Percentiles rank a stretch among this genome's conserved stretches.
phyloP scores from a whole-genome alignment of 2,113 vertebrate genomes.

The Boulengeromyrus knoepffleri region DNA sequence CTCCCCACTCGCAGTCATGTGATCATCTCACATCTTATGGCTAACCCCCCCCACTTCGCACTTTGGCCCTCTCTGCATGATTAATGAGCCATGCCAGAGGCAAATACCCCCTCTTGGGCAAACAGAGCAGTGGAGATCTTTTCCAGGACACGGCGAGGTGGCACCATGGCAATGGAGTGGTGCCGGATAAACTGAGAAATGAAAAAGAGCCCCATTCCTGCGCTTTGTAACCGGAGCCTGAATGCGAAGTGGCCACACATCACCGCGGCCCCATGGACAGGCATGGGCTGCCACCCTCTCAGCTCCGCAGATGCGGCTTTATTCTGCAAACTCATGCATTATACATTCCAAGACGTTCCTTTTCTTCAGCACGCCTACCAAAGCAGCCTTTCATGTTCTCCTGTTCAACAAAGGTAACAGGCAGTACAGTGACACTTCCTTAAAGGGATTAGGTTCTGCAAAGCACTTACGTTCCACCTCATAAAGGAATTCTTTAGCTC shows the following conservation, averaged over 20 bases:
- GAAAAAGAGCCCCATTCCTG: background rate
- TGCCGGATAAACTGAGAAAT: background rate
- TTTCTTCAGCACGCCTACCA: background rate
- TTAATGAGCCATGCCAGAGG: background rate
- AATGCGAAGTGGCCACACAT: background rate
- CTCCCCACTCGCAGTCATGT: background rate
- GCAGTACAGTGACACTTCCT: background rate
- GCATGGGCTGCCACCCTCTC: background rate
- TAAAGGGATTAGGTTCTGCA: constrained; percentile 6
- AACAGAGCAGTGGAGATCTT: background rate
- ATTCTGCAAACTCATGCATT: constrained; percentile 12
- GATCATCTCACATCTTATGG: background rate
- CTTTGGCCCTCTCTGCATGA: background rate
- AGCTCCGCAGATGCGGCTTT: background rate
- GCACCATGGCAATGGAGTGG: background rate
- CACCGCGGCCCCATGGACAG: background rate
- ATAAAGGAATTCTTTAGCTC: constrained; percentile 2
- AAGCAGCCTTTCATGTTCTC: constrained; percentile 7
- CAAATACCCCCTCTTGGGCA: background rate
- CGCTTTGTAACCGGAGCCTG: background rate
- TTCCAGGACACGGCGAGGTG: background rate
- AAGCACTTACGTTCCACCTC: constrained; percentile 3
- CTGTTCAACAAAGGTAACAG: constrained; percentile 11
- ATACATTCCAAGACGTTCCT: constrained; percentile 2
- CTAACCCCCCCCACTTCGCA: background rate